Percentiles rank a stretch among this genome's conserved stretches.
These are phyloP conservation scores for Philereme transversata DNA, from an alignment of 2,888 invertebrate genomes.

Conservation along the genomic window DNA sequence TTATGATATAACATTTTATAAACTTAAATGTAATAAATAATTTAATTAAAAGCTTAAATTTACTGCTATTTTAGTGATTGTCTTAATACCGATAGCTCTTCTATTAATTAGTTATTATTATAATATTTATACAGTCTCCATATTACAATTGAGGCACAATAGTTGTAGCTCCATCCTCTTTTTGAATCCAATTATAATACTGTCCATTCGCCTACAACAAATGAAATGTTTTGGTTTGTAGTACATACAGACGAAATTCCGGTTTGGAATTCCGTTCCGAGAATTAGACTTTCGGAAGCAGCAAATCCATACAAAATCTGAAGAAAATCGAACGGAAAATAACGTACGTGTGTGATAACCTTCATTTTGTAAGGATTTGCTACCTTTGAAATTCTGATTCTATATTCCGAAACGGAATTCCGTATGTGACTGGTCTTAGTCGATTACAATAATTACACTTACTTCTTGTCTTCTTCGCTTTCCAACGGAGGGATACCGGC, in stretches of 20 bases:
- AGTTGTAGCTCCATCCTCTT: constrained; percentile 88
- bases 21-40: constrained; percentile 36
- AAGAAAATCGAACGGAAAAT: too few species aligned
- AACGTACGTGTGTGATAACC: background rate
- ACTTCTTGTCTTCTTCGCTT: constrained; percentile 84
- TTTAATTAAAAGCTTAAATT: constrained; percentile 41
- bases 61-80: constrained; percentile 7
- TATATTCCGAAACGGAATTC: too few species aligned
- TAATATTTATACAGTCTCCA: constrained; percentile 65
- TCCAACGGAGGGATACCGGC: constrained; percentile 89
- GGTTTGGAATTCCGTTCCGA: too few species aligned
- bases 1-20: constrained; percentile 29
- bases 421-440: too few species aligned
- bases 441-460: constrained; percentile 35
- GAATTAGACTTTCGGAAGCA: too few species aligned
- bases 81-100: constrained; percentile 12
- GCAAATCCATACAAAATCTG: too few species aligned
- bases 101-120: constrained; percentile 5
- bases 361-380: too few species aligned
- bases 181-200: constrained; percentile 85
- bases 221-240: too few species aligned
- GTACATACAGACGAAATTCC: too few species aligned
- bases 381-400: too few species aligned
- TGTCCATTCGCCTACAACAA: constrained; percentile 84
- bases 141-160: constrained; percentile 83